These are phyloP conservation scores for Rutpela maculata DNA, from an alignment of 2,888 invertebrate genomes.

Conservation along the genomic window DNA sequence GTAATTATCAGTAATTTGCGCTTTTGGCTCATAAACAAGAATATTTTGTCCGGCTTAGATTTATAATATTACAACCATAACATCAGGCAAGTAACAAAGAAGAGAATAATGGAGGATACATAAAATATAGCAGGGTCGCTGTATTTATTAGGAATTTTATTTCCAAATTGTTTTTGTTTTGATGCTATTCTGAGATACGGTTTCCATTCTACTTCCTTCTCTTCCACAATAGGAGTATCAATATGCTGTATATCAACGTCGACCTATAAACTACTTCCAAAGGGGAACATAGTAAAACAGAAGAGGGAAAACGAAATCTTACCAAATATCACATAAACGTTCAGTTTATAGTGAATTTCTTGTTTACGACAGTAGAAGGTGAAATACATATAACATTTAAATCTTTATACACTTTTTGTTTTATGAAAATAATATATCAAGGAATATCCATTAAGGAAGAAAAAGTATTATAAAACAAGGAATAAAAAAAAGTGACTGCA, in stretches of 20 bases:
- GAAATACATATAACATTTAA: background rate
- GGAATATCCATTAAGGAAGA: too few relatives aligned
- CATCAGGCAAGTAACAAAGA: constrained; percentile 29
- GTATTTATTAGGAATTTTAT: constrained; percentile 30
- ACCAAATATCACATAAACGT: background rate
- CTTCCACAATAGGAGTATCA: constrained; percentile 35
- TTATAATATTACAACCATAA: constrained; percentile 4
- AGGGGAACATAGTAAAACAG: background rate
- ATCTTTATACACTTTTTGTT: too few relatives aligned
- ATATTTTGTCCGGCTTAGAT: background rate
- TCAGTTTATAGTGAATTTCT: background rate
- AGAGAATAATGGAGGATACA: constrained; percentile 24
- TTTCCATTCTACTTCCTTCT: constrained; percentile 30
- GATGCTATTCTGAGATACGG: constrained; percentile 33
- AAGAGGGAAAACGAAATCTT: background rate
- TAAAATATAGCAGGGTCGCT: constrained; percentile 24
- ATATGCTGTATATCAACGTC: constrained; percentile 55
- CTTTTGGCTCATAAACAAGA: background rate
- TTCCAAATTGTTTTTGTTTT: constrained; percentile 41
- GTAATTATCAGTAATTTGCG: background rate
- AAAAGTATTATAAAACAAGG: too few relatives aligned
- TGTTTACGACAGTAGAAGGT: background rate
- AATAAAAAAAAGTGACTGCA: too few relatives aligned
- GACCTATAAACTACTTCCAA: constrained; percentile 52
- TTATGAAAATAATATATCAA: too few relatives aligned